Base-by-base conservation (phyloP, 2,797 vertebrate species). In the Crocidura indochinensis region DNA sequence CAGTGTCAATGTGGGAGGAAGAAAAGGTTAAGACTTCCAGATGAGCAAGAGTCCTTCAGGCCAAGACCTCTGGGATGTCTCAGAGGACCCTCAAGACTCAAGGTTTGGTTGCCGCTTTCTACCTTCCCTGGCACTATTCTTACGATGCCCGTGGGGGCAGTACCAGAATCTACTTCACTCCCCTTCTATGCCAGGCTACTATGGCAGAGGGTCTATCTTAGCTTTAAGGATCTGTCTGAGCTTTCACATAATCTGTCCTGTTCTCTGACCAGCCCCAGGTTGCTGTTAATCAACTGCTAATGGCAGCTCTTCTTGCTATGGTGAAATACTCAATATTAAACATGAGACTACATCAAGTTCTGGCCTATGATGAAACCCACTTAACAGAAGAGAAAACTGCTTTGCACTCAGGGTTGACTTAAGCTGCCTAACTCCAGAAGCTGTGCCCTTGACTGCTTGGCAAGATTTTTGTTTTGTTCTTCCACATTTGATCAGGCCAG, bases 321-420 rank as follows among this genome's bases (percentile, higher is more conserved):
- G 19, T 77, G 56, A 17, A 56, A 17, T 62, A 26, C 84, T 74
- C 68, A 8, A 22, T 79, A 49, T 46, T 77, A 71, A 47, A 77
- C 2, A 0, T 46, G 53, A 11, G 29, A 47, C 31, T 69, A 38
- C 3, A 0, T 27, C 26, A 62, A 10, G 24, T 12, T 73, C 3
- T 46, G 27, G 38, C 7, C 62, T 75, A 0, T 80, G 38, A 31
- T 88, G 15, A 47, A 67, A n/a, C 62, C 74, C 75, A 44, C 64
- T 84, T 87, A 82, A 82, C 60, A 90, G 93, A 74, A 46, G 77
- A 76, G 74, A 19, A 84, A 68, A 81, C 60, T 14, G 26, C 10
- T n/a, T 6, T 6, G 22, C 27, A 68, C 1, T 17, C 20, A 26
- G 56, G 29, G 76, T 27, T 51, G 65, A 81, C 11, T 17, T 64